Base-by-base conservation (phyloP, 2,888 invertebrate genomes). In the Apotomis betuletana region DNA sequence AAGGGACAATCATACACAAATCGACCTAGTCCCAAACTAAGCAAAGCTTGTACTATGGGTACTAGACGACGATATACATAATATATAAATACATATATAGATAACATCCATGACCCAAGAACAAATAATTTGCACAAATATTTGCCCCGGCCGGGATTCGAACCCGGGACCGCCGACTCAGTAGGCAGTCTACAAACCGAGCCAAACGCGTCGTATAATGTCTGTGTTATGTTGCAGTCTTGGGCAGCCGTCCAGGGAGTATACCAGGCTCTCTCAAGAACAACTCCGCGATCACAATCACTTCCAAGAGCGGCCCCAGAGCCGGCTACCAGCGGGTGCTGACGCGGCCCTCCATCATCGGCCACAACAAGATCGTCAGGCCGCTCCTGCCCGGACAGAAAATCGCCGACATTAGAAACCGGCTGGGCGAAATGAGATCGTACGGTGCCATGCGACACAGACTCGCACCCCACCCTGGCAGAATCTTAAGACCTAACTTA, bases 221-320 rank as follows among this genome's bases (percentile, higher is more conserved):
- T 27, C 27, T 6, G 62, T 51, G 70, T 62, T 75, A 76, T 73
- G 69, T 83, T 84, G 74, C 74, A 93, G 94, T 93, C 82, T 77
- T 92, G 83, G 89, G 89, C 51, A 82, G 75, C 70, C 89, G 93
- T 8, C 90, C 92, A 52, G 80, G 87, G 0, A 90, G 83, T 77
- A 88, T 94, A 75, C 94, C 94, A 4, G 91, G 92, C 13, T 92
- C 94, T 3, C 85, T 95, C 72, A 95, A 95, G 81, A 94, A 94
- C 77, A 95, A 95, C 80, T 94, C 95, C 0, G 94, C 95, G 1
- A 93, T 95, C 38, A 94, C 95, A 0, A 94, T 94, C 10, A 93
- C 94, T 51, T 94, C 95, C 0, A 94, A 94, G 81, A 84, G 85
- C 6, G 88, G 87, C 0, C 87, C 87, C 0, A 84, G 91, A 62